phyloP scores from a whole-genome alignment of 92 coral and sea anemone genomes.

The Virgularia gustaviana region DNA sequence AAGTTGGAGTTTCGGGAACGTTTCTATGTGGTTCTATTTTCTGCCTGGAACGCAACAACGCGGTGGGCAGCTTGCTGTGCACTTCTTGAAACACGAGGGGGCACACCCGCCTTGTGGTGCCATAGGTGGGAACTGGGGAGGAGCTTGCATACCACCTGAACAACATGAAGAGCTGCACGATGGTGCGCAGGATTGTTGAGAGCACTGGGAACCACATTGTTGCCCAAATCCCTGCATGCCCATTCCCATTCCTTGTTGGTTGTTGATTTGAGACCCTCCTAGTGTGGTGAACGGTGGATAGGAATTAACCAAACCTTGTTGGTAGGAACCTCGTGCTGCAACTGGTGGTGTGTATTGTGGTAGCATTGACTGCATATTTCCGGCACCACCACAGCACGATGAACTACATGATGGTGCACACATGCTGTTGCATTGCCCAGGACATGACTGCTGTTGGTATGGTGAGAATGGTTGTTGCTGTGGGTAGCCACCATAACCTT shows the following conservation, averaged over 20 bases:
- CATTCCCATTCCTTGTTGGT: too few relatives aligned
- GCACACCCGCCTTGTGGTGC: constrained; percentile 56
- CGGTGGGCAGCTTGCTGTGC: constrained; percentile 71
- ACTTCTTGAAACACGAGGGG: constrained; percentile 59
- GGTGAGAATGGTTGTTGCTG: neutral
- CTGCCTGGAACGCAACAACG: constrained; percentile 86
- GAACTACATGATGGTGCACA: constrained; percentile 92
- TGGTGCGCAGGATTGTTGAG: constrained; percentile 19
- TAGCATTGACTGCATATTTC: constrained; percentile 38
- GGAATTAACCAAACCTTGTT: constrained; percentile 29
- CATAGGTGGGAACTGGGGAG: neutral
- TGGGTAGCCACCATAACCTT: constrained; percentile 28
- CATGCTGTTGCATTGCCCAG: constrained; percentile 33
- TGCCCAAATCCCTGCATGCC: constrained; percentile 8
- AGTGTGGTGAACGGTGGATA: constrained; percentile 16
- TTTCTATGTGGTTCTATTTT: neutral
- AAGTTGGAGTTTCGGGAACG: neutral
- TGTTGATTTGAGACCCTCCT: constrained; percentile 8
- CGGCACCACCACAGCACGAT: constrained; percentile 69
- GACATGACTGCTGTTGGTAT: constrained; percentile 14
- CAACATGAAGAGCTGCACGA: constrained; percentile 39
- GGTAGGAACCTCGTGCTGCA: constrained; percentile 26
- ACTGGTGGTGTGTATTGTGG: neutral
- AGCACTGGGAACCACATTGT: constrained; percentile 30
- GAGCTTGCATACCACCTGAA: neutral